Evolutionary conservation across 2,888 invertebrate genomes (phyloP).

Genomic region (Drosophila melanosoma): DNA sequence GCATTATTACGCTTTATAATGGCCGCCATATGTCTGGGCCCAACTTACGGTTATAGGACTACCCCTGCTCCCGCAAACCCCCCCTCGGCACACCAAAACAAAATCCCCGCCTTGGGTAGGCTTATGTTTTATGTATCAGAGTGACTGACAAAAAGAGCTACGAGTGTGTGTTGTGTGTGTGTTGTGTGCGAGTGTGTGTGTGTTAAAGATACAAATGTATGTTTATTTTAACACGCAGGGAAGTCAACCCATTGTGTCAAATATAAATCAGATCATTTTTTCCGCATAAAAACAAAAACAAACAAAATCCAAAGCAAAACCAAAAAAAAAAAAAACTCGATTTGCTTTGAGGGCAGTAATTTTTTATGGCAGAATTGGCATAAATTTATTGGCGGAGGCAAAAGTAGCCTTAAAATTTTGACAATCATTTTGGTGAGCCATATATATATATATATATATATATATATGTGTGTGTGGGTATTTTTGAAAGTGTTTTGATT

Average conservation of each 20-base stretch:
- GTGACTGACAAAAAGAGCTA: conserved; percentile 22
- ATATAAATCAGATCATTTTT: conserved; percentile 82
- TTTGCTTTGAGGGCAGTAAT: conserved; percentile 16
- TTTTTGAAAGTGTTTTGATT: conserved; percentile 66
- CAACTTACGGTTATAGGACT: conserved; percentile 43
- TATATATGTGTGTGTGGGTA: not conserved
- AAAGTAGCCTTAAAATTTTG: conserved; percentile 66
- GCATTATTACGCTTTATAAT: conserved; percentile 76
- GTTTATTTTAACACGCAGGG: conserved; percentile 44
- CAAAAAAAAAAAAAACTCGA: conserved; percentile 11
- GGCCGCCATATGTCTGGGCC: conserved; percentile 65
- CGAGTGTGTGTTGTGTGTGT: conserved; percentile 16
- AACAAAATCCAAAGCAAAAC: conserved; percentile 2
- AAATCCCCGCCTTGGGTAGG: conserved; percentile 18
- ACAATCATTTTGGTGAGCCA: conserved; percentile 65
- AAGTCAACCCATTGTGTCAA: conserved; percentile 78
- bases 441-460: not conserved
- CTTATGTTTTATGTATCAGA: conserved; percentile 82
- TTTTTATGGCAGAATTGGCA: conserved; percentile 66
- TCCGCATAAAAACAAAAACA: conserved; percentile 42
- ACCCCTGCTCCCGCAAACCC: too few species aligned
- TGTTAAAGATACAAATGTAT: conserved; percentile 29
- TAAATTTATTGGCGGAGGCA: conserved; percentile 61
- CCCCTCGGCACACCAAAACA: not conserved
- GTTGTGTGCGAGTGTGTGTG: conserved; percentile 18